Percentiles rank a stretch among this genome's conserved stretches.
Conservation (phyloP, 2,113 vertebrate genomes). For the Gnathonemus echidnorhynchus region DNA sequence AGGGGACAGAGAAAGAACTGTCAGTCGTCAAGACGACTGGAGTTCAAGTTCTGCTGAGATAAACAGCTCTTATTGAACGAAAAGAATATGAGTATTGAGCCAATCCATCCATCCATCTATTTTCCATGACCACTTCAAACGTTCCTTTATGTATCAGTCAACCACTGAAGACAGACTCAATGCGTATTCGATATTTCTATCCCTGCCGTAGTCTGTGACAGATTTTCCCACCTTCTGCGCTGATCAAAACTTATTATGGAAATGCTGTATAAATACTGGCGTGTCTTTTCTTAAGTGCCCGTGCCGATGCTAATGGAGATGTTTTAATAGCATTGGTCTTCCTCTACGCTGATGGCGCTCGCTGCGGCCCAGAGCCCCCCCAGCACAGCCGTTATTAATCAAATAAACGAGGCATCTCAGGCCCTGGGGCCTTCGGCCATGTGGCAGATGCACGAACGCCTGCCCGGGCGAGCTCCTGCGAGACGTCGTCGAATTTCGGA, state of each 20-base stretch:
- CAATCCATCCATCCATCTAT: background rate
- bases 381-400: background rate
- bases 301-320: background rate
- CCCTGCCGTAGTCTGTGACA: background rate
- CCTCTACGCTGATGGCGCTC: background rate
- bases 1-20: slow-evolving; percentile 16
- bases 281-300: background rate
- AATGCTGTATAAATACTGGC: background rate
- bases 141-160: background rate
- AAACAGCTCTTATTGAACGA: background rate
- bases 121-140: background rate
- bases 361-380: background rate
- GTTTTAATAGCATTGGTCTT: background rate
- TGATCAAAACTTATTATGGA: background rate
- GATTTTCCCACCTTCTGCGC: background rate
- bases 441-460: background rate
- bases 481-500: background rate
- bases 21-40: background rate
- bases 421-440: background rate
- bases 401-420: background rate
- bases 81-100: background rate
- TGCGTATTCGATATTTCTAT: background rate
- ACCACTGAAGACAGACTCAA: background rate
- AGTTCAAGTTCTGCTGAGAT: background rate
- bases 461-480: background rate